Evolutionary conservation across 2,888 invertebrate genomes (phyloP).

Genomic region (Mesopsocus fuscifrons): DNA sequence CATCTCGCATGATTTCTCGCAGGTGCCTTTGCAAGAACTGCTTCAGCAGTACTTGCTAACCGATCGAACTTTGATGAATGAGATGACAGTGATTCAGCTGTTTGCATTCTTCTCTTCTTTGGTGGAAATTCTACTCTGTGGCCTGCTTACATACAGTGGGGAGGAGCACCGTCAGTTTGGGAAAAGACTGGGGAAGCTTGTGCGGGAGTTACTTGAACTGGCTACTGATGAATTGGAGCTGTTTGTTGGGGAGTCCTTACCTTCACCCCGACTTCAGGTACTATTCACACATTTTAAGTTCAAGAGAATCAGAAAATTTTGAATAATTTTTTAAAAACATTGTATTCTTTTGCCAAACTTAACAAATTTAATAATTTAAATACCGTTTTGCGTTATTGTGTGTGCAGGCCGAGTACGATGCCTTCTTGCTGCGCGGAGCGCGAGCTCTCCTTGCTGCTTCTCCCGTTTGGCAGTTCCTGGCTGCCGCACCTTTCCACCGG

Average conservation of each 20-base stretch:
- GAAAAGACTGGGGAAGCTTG: constrained; percentile 42
- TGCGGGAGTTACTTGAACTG: constrained; percentile 51
- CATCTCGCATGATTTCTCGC: too few species aligned
- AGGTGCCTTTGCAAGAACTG: too few species aligned
- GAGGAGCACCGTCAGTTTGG: constrained; percentile 48
- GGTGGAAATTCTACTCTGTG: constrained; percentile 39
- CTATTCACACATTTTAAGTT: too few species aligned
- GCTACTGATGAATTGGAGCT: constrained; percentile 49
- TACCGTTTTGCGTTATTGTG: too few species aligned
- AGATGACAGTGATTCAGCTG: constrained; percentile 35
- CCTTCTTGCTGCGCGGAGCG: constrained; percentile 47
- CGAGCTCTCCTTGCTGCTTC: constrained; percentile 48
- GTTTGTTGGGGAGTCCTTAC: constrained; percentile 21
- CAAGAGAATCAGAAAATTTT: too few species aligned
- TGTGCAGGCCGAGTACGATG: constrained; percentile 52
- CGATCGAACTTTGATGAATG: too few species aligned
- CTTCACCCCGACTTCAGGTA: background rate
- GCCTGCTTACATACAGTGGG: constrained; percentile 43
- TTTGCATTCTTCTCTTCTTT: constrained; percentile 50
- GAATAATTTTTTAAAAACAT: too few species aligned
- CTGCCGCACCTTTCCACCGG: constrained; percentile 46
- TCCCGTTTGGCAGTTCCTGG: constrained; percentile 66
- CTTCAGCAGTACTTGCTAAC: too few species aligned
- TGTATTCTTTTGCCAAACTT: too few species aligned
- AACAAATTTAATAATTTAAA: too few species aligned